Evolutionary conservation across 2,888 invertebrate genomes (phyloP).

Genomic region (Ichneumon xanthorius): DNA sequence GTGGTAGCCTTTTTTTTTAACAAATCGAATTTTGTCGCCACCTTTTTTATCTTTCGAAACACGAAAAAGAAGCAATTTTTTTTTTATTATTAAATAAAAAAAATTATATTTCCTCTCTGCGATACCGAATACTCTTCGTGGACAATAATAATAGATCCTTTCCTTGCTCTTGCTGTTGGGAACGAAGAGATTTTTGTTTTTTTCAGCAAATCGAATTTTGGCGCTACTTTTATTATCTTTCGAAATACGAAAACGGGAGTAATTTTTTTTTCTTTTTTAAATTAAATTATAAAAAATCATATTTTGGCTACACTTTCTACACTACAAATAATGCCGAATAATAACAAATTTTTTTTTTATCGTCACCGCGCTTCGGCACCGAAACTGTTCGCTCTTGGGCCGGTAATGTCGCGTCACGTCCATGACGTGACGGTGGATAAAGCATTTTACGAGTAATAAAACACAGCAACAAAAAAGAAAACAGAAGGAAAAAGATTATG

Average conservation of each 20-base stretch:
- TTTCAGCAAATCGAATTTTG: too few relatives aligned
- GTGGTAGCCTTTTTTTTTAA: too few relatives aligned
- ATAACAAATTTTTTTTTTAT: not conserved
- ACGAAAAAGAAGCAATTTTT: too few relatives aligned
- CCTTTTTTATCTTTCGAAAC: too few relatives aligned
- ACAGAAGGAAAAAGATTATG: constrained; percentile 73
- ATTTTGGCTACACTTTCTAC: not conserved
- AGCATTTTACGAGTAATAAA: constrained; percentile 74
- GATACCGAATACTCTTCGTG: constrained; percentile 27
- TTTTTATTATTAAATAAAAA: too few relatives aligned
- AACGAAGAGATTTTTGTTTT: too few relatives aligned
- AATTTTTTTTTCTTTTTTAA: not conserved
- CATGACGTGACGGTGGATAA: constrained; percentile 61
- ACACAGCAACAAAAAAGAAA: constrained; percentile 70
- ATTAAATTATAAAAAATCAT: not conserved
- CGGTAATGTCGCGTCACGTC: constrained; percentile 48
- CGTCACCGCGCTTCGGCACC: constrained; percentile 29
- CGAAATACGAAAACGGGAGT: too few relatives aligned
- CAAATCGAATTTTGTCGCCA: too few relatives aligned
- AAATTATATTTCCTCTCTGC: not conserved
- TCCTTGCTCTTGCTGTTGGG: not conserved
- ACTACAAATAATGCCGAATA: not conserved
- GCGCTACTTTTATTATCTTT: too few relatives aligned
- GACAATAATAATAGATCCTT: not conserved
- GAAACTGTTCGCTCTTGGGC: constrained; percentile 24